phyloP scores from a whole-genome alignment of 2,888 invertebrate species.

The Cephonodes hylas region DNA sequence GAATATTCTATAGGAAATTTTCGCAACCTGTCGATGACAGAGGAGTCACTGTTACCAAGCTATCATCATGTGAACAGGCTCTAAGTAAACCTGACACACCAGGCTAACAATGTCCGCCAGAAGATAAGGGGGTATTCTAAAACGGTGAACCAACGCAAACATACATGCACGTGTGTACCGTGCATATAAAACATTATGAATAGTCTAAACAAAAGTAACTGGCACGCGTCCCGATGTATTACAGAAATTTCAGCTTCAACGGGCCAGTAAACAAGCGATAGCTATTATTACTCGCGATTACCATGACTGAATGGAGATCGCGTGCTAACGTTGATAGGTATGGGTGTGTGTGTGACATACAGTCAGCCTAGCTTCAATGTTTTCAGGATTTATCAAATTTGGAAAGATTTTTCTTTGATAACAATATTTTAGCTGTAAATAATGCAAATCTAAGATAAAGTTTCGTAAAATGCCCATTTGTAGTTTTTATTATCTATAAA shows the following conservation, averaged over 20 bases:
- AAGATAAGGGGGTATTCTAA: background rate
- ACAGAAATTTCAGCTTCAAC: background rate
- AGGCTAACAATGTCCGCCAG: background rate
- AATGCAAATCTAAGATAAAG: too few species aligned
- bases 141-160: background rate
- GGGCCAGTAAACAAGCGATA: constrained; percentile 3
- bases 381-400: too few species aligned
- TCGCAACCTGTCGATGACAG: too few species aligned
- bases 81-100: background rate
- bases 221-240: background rate
- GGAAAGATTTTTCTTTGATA: too few species aligned
- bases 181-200: background rate
- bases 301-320: background rate
- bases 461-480: too few species aligned
- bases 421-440: too few species aligned
- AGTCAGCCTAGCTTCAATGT: too few species aligned
- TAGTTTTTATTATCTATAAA: too few species aligned
- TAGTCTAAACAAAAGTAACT: constrained; percentile 1
- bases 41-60: too few species aligned
- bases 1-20: too few species aligned
- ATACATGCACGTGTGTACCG: background rate
- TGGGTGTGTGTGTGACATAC: background rate
- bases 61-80: too few species aligned
- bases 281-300: background rate
- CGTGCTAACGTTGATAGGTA: too few species aligned